A percentile compares a stretch with the other conserved stretches of the same genome.
Evolutionary conservation across 2,888 invertebrate species (phyloP).

Genomic region (Aleiodes leptofemur): DNA sequence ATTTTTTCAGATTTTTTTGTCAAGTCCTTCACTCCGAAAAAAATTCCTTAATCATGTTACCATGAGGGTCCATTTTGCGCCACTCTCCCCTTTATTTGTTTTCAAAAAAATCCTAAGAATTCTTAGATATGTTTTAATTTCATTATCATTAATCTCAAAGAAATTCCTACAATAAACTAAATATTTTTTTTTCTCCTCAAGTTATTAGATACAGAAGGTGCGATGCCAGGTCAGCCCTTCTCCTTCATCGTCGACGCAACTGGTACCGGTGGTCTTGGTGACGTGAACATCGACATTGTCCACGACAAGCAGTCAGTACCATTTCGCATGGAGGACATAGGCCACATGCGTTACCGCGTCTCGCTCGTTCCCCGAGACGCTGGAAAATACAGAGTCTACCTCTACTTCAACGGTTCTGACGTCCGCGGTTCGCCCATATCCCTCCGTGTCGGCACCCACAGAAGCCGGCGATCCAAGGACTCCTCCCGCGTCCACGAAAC

Average conservation of each 20-base stretch:
- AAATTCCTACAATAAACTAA: neutral
- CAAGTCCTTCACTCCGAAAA: no score
- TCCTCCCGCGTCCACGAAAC: conserved; percentile 61
- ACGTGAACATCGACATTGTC: conserved; percentile 92
- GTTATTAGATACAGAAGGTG: conserved; percentile 86
- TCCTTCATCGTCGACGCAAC: conserved; percentile 88
- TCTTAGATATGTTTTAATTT: neutral
- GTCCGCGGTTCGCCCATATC: conserved; percentile 92
- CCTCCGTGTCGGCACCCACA: conserved; percentile 87
- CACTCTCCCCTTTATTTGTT: no score
- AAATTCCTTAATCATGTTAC: no score
- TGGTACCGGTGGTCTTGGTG: conserved; percentile 89
- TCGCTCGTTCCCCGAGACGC: conserved; percentile 87
- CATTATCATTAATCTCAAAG: no score
- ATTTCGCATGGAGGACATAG: conserved; percentile 88
- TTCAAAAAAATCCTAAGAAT: neutral
- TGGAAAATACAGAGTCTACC: conserved; percentile 89
- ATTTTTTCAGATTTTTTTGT: no score
- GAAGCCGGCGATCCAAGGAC: conserved; percentile 75
- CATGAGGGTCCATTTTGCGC: no score
- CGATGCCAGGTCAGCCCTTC: conserved; percentile 89
- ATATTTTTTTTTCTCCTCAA: conserved; percentile 50
- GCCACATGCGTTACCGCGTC: conserved; percentile 84
- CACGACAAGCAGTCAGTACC: conserved; percentile 91
- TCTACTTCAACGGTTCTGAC: conserved; percentile 92